phyloP scores from a whole-genome alignment of 2,888 invertebrate species.

The Chloromyia formosa region DNA sequence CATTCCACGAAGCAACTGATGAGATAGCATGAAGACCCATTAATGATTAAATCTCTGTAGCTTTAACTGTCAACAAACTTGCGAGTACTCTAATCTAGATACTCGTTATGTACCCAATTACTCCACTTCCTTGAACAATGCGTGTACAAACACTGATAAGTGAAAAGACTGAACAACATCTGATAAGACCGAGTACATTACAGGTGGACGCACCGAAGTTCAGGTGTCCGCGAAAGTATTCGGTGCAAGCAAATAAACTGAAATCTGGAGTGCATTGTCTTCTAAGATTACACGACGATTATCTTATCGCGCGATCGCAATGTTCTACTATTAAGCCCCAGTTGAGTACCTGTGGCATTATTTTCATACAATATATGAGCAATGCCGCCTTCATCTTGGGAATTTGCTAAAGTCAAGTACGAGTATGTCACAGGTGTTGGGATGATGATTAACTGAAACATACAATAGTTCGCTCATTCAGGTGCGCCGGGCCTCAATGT shows the following conservation, averaged over 20 bases:
- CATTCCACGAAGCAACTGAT: no score
- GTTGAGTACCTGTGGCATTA: conserved; percentile 13
- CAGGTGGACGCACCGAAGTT: conserved; percentile 43
- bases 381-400: not conserved
- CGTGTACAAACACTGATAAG: conserved; percentile 34
- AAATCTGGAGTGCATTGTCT: conserved; percentile 43
- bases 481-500: no score
- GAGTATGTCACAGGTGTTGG: no score
- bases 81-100: not conserved
- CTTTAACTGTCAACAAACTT: not conserved
- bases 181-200: conserved; percentile 34
- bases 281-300: conserved; percentile 16
- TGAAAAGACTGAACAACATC: not conserved
- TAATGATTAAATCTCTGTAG: no score
- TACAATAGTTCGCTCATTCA: no score
- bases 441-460: no score
- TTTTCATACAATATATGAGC: not conserved
- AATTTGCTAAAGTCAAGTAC: no score
- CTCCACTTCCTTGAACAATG: conserved; percentile 36
- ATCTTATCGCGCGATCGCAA: conserved; percentile 36
- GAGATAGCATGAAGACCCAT: no score
- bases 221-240: conserved; percentile 32
- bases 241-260: conserved; percentile 37
- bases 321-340: not conserved
- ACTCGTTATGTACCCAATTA: conserved; percentile 5